A percentile compares a stretch with the other conserved stretches of the same genome.
Conservation (phyloP, 2,888 invertebrate species). For the Osmoderma eremita region DNA sequence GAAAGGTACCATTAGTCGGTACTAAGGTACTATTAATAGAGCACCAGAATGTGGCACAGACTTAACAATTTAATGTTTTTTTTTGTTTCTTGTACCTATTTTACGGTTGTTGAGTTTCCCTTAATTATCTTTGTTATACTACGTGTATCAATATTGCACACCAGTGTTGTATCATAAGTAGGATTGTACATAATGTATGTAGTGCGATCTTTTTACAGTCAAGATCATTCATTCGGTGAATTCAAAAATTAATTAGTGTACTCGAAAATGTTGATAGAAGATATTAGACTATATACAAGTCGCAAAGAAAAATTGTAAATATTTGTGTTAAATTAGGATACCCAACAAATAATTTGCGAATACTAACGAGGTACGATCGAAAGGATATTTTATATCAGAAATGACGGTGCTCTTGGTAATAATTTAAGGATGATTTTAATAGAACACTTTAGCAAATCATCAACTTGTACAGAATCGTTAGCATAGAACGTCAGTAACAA, state of each 20-base stretch:
- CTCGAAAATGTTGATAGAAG: constrained; percentile 19
- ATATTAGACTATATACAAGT: not conserved
- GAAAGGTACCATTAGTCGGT: constrained; percentile 64
- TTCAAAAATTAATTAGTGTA: constrained; percentile 8
- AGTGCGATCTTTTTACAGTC: constrained; percentile 6
- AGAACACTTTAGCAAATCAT: too few relatives aligned
- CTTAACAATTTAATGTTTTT: constrained; percentile 40
- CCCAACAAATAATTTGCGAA: too few relatives aligned
- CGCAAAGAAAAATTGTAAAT: too few relatives aligned
- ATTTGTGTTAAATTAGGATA: too few relatives aligned
- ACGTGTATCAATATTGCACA: constrained; percentile 27
- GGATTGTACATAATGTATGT: constrained; percentile 31
- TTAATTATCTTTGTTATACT: constrained; percentile 32
- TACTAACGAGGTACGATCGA: too few relatives aligned
- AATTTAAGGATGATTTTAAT: not conserved
- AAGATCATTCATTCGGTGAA: not conserved
- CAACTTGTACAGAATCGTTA: too few relatives aligned
- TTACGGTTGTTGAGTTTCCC: constrained; percentile 27
- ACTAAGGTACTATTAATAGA: constrained; percentile 55
- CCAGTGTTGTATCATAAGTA: constrained; percentile 24
- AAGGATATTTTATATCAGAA: too few relatives aligned
- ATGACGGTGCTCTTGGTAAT: too few relatives aligned
- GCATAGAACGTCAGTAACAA: too few relatives aligned
- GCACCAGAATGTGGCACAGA: constrained; percentile 60
- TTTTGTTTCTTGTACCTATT: constrained; percentile 36